Evolutionary conservation across 2,888 invertebrate species (phyloP).

Genomic region (Ichneumoninae sp.): DNA sequence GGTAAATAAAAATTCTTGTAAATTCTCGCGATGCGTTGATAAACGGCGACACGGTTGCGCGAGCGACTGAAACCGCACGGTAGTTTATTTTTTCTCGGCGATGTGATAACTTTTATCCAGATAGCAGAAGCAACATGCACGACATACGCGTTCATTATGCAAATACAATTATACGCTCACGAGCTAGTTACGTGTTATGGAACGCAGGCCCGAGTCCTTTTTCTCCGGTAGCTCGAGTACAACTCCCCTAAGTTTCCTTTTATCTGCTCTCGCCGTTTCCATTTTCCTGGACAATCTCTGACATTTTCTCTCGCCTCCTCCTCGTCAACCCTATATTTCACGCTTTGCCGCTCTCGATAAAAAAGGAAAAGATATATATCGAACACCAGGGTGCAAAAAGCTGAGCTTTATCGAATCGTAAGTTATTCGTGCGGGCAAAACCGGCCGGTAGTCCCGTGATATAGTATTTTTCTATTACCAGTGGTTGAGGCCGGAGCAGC

Average conservation of each 20-base stretch:
- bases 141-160: neutral
- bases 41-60: neutral
- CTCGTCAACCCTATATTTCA: constrained; percentile 51
- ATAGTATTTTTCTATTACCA: constrained; percentile 59
- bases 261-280: constrained; percentile 8
- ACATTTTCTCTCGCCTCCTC: constrained; percentile 30
- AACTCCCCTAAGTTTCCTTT: neutral
- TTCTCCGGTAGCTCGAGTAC: neutral
- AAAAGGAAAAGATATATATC: constrained; percentile 6
- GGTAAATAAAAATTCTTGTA: neutral
- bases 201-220: neutral
- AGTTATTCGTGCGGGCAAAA: constrained; percentile 52
- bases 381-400: constrained; percentile 32
- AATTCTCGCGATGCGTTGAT: neutral
- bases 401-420: constrained; percentile 58
- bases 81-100: neutral
- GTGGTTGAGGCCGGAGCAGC: constrained; percentile 4
- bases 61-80: neutral
- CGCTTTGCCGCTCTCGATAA: constrained; percentile 50
- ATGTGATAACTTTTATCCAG: neutral
- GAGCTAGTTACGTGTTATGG: neutral
- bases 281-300: constrained; percentile 36
- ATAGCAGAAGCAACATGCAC: neutral
- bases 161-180: neutral
- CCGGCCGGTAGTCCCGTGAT: constrained; percentile 42